phyloP scores from a whole-genome alignment of 2,113 vertebrate species.

The Speoplatyrhinus poulsoni region DNA sequence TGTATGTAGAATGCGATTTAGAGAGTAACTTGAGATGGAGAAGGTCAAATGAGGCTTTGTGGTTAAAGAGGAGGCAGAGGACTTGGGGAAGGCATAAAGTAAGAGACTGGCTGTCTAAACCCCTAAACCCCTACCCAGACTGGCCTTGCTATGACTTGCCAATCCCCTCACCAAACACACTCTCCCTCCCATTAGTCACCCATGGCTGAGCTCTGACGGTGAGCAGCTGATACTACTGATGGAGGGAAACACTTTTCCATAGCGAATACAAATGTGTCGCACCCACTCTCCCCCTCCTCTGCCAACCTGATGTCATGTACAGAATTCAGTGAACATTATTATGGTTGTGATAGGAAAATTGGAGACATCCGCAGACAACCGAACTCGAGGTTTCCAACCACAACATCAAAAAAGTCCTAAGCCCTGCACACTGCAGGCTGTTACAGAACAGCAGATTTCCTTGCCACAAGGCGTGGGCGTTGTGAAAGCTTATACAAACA shows the following conservation, averaged over 20 bases:
- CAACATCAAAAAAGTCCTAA: constrained; percentile 37
- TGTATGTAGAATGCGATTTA: constrained; percentile 61
- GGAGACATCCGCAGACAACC: constrained; percentile 26
- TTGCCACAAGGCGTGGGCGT: constrained; percentile 61
- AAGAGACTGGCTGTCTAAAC: constrained; percentile 26
- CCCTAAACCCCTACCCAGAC: constrained; percentile 10
- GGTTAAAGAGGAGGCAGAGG: constrained; percentile 40
- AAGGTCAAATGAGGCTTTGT: constrained; percentile 38
- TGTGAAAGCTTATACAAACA: constrained; percentile 63
- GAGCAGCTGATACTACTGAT: constrained; percentile 54
- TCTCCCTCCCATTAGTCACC: constrained; percentile 65
- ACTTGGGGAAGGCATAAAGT: constrained; percentile 54
- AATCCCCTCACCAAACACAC: constrained; percentile 4
- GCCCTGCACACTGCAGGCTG: constrained; percentile 40
- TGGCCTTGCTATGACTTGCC: constrained; percentile 15
- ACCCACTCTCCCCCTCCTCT: constrained; percentile 25
- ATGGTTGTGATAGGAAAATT: constrained; percentile 25
- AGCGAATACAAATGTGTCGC: constrained; percentile 44
- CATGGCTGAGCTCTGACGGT: constrained; percentile 53
- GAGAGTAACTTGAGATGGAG: constrained; percentile 32
- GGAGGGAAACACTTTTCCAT: constrained; percentile 76
- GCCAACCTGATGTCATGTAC: constrained; percentile 36
- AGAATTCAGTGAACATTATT: constrained; percentile 23
- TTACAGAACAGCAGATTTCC: constrained; percentile 68
- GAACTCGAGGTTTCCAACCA: constrained; percentile 58